A percentile compares a stretch with the other conserved stretches of the same genome.
These are phyloP conservation scores for Pseudomyrmex gracilis DNA, from an alignment of 1,140 invertebrate genomes.

Conservation along the genomic window DNA sequence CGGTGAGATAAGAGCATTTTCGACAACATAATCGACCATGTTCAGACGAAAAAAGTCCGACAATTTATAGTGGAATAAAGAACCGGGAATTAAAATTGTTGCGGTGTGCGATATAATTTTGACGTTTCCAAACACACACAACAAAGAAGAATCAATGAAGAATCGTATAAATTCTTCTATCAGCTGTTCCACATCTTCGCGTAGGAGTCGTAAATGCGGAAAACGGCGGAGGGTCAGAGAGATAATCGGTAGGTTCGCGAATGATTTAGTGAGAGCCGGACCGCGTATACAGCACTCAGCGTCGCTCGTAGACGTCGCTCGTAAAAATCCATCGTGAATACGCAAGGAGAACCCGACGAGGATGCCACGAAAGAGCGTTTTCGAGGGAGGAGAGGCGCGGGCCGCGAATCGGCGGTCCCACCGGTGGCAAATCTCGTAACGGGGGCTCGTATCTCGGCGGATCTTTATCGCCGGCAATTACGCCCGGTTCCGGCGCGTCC, in stretches of 20 bases:
- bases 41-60: not conserved
- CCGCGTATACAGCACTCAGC: conserved; percentile 42
- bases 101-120: no score
- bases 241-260: conserved; percentile 64
- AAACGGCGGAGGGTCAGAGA: conserved; percentile 33
- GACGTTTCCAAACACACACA: no score
- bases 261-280: conserved; percentile 52
- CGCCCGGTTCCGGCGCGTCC: conserved; percentile 64
- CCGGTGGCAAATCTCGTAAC: conserved; percentile 75
- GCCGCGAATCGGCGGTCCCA: conserved; percentile 66
- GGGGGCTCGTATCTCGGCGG: conserved; percentile 71
- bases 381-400: not conserved
- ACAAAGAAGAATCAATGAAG: no score
- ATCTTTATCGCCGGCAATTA: conserved; percentile 79
- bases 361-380: conserved; percentile 12
- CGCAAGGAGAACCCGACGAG: conserved; percentile 55
- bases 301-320: conserved; percentile 59
- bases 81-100: no score
- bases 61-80: not conserved
- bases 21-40: conserved; percentile 1
- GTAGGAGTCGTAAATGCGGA: conserved; percentile 17
- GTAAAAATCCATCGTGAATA: conserved; percentile 69
- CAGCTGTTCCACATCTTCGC: conserved; percentile 30
- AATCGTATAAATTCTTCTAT: conserved; percentile 3
- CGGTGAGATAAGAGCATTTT: conserved; percentile 9